A percentile compares a stretch with the other conserved stretches of the same genome.
These are phyloP conservation scores for Phasia obesa DNA, from an alignment of 2,888 invertebrate species.

Conservation along the genomic window DNA sequence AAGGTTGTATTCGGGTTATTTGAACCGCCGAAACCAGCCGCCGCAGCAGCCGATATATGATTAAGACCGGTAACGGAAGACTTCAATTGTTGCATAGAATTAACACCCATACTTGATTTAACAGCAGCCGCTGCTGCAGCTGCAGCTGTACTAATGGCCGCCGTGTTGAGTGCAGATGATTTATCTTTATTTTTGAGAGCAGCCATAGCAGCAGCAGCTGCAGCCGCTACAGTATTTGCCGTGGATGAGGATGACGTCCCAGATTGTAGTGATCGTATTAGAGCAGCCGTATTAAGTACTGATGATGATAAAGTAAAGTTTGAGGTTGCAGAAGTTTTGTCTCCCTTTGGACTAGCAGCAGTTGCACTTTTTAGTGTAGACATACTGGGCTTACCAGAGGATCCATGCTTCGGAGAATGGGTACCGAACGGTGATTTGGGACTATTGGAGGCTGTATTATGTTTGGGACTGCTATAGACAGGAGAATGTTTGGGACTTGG, in stretches of 20 bases:
- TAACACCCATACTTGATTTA: constrained; percentile 66
- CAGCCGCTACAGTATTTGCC: constrained; percentile 78
- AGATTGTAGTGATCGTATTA: constrained; percentile 61
- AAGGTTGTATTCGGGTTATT: constrained; percentile 43
- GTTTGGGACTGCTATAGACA: constrained; percentile 89
- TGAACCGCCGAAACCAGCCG: constrained; percentile 55
- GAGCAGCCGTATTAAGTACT: constrained; percentile 70
- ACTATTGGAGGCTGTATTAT: constrained; percentile 87
- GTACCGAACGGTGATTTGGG: constrained; percentile 89
- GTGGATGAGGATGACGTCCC: constrained; percentile 78
- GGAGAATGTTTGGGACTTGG: constrained; percentile 90
- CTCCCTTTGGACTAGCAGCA: constrained; percentile 78
- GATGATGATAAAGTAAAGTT: constrained; percentile 33
- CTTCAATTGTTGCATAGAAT: constrained; percentile 74
- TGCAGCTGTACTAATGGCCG: constrained; percentile 68
- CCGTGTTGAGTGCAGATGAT: constrained; percentile 44
- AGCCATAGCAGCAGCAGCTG: constrained; percentile 70
- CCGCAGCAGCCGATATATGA: constrained; percentile 68
- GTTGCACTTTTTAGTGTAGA: constrained; percentile 91
- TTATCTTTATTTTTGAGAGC: constrained; percentile 63
- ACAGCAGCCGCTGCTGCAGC: constrained; percentile 71
- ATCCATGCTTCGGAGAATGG: constrained; percentile 90
- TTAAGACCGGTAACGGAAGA: constrained; percentile 73
- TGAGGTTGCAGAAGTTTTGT: constrained; percentile 72
- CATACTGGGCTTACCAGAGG: constrained; percentile 94